Evolutionary conservation across 2,888 invertebrate genomes (phyloP).

Genomic region (Hoplodrina ambigua): DNA sequence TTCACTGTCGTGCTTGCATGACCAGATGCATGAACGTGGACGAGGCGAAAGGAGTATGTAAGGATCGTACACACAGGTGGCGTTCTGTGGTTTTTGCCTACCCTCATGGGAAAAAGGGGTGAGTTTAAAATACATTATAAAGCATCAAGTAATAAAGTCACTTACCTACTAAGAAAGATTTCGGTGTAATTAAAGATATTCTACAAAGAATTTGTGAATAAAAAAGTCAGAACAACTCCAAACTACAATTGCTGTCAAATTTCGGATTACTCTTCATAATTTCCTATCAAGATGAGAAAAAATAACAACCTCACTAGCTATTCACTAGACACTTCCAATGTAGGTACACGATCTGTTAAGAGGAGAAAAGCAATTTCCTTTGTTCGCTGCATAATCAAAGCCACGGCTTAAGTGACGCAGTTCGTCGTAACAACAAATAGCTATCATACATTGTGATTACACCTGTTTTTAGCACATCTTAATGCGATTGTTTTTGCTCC

Average conservation of each 20-base stretch:
- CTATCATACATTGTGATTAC: conserved; percentile 39
- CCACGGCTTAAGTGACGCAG: conserved; percentile 28
- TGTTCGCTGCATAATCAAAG: conserved; percentile 41
- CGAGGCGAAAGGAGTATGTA: no score
- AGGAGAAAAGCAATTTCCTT: conserved; percentile 36
- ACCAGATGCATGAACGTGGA: no score
- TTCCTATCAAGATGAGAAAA: neutral
- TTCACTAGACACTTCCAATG: conserved; percentile 16
- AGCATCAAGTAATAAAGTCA: neutral
- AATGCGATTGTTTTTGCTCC: conserved; percentile 19
- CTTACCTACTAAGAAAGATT: neutral
- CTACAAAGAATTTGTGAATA: neutral
- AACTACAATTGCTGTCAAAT: neutral
- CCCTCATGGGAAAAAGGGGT: no score
- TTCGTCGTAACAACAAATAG: conserved; percentile 38
- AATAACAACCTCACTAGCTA: conserved; percentile 4
- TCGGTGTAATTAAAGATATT: neutral
- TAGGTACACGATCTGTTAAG: conserved; percentile 37
- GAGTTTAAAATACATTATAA: no score
- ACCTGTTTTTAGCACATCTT: conserved; percentile 13
- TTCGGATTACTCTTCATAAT: neutral
- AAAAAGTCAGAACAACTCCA: neutral
- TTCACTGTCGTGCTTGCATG: no score
- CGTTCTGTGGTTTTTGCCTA: no score
- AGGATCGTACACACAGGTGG: no score